phyloP scores from a whole-genome alignment of 2,113 vertebrate species.

The Verasper variegatus region DNA sequence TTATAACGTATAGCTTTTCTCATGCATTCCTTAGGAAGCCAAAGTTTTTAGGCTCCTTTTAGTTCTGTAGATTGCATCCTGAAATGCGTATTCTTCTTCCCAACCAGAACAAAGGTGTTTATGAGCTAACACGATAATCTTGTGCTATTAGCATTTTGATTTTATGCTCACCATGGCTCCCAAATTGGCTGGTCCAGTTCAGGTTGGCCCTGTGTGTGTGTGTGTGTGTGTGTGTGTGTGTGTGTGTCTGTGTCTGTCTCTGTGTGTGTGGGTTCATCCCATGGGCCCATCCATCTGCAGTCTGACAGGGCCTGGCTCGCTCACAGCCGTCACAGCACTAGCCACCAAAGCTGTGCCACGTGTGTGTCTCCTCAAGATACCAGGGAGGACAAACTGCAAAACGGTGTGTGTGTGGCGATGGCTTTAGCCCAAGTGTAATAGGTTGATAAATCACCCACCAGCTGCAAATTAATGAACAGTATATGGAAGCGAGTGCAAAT shows the following conservation, averaged over 20 bases:
- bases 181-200: slow-evolving; percentile 23
- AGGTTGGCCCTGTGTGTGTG: not conserved
- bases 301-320: slow-evolving; percentile 57
- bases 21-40: slow-evolving; percentile 19
- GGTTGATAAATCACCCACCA: slow-evolving; percentile 68
- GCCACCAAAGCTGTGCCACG: slow-evolving; percentile 52
- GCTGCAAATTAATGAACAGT: slow-evolving; percentile 69
- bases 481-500: slow-evolving; percentile 58
- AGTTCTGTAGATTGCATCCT: slow-evolving; percentile 8
- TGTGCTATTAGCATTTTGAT: slow-evolving; percentile 26
- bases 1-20: slow-evolving; percentile 31
- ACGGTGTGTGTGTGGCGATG: slow-evolving; percentile 8
- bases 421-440: slow-evolving; percentile 63
- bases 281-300: slow-evolving; percentile 61
- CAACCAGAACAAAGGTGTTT: slow-evolving; percentile 29
- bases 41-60: slow-evolving; percentile 10
- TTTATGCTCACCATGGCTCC: slow-evolving; percentile 6
- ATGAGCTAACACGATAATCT: not conserved
- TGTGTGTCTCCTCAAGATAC: slow-evolving; percentile 49
- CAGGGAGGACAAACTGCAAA: slow-evolving; percentile 16
- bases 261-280: slow-evolving; percentile 8
- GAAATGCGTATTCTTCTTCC: slow-evolving; percentile 25
- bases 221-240: slow-evolving; percentile 1
- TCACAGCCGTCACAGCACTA: slow-evolving; percentile 56
- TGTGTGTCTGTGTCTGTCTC: not conserved